phyloP scores from a whole-genome alignment of 1,140 invertebrate species.

The Piezodorus guildinii region DNA sequence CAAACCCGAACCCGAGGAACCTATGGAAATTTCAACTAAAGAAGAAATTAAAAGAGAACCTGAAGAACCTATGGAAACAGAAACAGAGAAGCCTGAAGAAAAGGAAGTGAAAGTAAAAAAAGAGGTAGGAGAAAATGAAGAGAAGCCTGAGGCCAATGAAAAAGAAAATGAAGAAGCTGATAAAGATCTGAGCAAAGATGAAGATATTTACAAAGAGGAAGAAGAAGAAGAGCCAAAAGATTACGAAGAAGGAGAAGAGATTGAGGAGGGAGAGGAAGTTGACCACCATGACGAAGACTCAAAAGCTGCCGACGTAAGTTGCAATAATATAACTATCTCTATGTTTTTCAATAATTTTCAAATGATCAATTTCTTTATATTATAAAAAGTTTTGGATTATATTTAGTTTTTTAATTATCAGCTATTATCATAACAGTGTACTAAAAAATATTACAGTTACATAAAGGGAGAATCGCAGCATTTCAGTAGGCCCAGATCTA shows the following conservation, averaged over 20 bases:
- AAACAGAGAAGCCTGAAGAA: background rate
- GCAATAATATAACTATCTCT: too few species aligned
- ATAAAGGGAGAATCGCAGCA: too few species aligned
- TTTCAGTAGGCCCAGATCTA: too few species aligned
- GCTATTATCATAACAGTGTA: too few species aligned
- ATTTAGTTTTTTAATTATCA: too few species aligned
- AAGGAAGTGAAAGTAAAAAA: background rate
- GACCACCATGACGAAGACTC: conserved; percentile 23
- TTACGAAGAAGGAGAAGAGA: conserved; percentile 23
- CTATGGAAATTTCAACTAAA: background rate
- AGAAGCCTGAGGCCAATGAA: conserved; percentile 32
- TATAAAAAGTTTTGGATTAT: too few species aligned
- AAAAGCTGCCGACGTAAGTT: conserved; percentile 17
- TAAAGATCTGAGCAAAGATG: conserved; percentile 33
- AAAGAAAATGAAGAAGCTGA: conserved; percentile 31
- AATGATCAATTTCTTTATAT: too few species aligned
- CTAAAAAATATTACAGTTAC: too few species aligned
- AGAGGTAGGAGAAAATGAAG: background rate
- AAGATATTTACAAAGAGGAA: conserved; percentile 25
- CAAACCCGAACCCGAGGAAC: too few species aligned
- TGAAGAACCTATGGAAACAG: background rate
- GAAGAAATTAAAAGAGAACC: background rate
- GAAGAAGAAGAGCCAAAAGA: conserved; percentile 27
- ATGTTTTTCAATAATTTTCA: too few species aligned
- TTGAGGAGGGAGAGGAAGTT: conserved; percentile 20